Percentiles rank a stretch among this genome's conserved stretches.
phyloP scores from a whole-genome alignment of 2,888 invertebrate species.

The Dicranocentrus wangi region DNA sequence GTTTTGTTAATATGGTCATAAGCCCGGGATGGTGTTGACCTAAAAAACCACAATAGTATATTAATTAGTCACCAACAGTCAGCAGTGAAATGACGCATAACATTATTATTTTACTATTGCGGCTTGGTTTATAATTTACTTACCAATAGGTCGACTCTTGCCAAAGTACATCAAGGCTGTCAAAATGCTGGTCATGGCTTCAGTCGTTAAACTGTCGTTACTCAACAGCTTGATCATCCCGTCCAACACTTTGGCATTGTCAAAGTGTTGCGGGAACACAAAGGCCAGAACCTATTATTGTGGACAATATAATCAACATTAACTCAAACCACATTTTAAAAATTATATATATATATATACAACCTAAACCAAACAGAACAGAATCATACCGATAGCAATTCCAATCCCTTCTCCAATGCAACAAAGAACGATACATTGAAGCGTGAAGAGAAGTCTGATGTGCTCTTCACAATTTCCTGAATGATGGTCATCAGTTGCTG shows the following conservation, averaged over 20 bases:
- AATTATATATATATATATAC: no score
- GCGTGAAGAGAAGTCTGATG: slow-evolving; percentile 80
- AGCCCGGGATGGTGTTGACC: no score
- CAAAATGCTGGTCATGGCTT: slow-evolving; percentile 86
- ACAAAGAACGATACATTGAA: slow-evolving; percentile 85
- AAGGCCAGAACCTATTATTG: slow-evolving; percentile 83
- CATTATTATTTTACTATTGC: no score
- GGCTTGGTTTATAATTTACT: not conserved
- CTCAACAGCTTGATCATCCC: slow-evolving; percentile 83
- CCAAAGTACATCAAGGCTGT: slow-evolving; percentile 90
- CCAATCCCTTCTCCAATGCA: slow-evolving; percentile 91
- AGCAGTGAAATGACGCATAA: not conserved
- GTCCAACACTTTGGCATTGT: slow-evolving; percentile 87
- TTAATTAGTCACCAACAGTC: not conserved
- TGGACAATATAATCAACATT: no score
- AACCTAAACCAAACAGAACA: no score
- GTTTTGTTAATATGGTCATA: no score
- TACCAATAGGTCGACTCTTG: slow-evolving; percentile 77
- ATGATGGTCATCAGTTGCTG: slow-evolving; percentile 78
- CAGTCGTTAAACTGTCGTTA: slow-evolving; percentile 84
- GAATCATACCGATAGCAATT: slow-evolving; percentile 86
- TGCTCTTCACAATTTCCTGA: slow-evolving; percentile 85
- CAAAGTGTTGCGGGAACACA: slow-evolving; percentile 94
- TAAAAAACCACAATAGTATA: no score
- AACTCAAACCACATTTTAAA: no score